Evolutionary conservation across 2,888 invertebrate species (phyloP).

Genomic region (Meteorus colon): DNA sequence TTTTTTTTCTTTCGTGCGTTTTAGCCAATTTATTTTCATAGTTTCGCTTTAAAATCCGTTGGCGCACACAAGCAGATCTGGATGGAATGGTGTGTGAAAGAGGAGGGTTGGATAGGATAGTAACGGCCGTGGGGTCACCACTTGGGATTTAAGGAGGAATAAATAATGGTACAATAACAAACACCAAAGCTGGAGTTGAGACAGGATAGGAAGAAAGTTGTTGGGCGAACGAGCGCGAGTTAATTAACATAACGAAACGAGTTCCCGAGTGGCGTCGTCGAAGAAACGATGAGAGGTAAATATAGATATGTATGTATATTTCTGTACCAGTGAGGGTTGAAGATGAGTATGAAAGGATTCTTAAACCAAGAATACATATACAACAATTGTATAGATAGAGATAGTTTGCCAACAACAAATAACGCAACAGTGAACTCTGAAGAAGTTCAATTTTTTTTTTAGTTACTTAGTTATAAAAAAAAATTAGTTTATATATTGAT

Average conservation of each 20-base stretch:
- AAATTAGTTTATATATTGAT: too few relatives aligned
- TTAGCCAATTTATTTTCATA: slow-evolving; percentile 3
- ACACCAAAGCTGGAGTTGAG: slow-evolving; percentile 19
- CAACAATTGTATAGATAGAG: too few relatives aligned
- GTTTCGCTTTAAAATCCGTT: slow-evolving; percentile 18
- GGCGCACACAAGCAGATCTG: neutral
- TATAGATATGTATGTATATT: slow-evolving; percentile 16
- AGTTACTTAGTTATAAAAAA: too few relatives aligned
- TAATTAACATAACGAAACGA: slow-evolving; percentile 46
- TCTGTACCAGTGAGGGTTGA: neutral
- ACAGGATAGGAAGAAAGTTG: slow-evolving; percentile 27
- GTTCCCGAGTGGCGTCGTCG: slow-evolving; percentile 40
- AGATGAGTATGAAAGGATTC: too few relatives aligned
- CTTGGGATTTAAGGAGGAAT: slow-evolving; percentile 42
- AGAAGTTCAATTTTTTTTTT: too few relatives aligned
- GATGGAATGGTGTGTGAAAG: neutral
- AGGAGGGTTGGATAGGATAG: neutral
- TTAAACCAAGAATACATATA: too few relatives aligned
- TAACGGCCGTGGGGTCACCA: slow-evolving; percentile 28
- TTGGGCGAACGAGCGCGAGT: slow-evolving; percentile 30
- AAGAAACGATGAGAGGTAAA: slow-evolving; percentile 17
- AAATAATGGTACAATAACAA: slow-evolving; percentile 45
- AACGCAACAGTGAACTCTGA: too few relatives aligned
- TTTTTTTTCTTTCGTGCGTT: neutral
- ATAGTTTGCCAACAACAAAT: too few relatives aligned